Evolutionary conservation across 1,140 invertebrate species (phyloP).

Genomic region (Eurosta solidaginis): DNA sequence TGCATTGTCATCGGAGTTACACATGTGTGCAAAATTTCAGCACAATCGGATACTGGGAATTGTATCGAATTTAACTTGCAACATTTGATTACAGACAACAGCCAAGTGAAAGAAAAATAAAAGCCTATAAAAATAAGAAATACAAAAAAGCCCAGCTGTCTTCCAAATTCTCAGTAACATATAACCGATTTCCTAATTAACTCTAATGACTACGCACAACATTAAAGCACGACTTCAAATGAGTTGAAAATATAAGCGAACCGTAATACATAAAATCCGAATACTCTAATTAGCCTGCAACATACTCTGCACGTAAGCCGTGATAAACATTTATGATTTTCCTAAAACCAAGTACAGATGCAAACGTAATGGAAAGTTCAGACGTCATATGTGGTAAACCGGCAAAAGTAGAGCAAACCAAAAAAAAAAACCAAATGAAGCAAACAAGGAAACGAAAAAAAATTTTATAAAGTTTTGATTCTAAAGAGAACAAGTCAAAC

Average conservation of each 20-base stretch:
- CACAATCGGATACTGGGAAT: too few species aligned
- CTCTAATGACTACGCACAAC: neutral
- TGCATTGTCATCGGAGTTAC: too few species aligned
- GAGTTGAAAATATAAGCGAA: neutral
- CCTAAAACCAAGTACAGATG: neutral
- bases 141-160: too few species aligned
- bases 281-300: constrained; percentile 12
- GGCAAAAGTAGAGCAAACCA: neutral
- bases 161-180: neutral
- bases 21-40: too few species aligned
- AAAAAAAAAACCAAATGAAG: neutral
- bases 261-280: neutral
- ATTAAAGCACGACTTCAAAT: neutral
- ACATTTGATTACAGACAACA: too few species aligned
- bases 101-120: too few species aligned
- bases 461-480: neutral
- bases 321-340: neutral
- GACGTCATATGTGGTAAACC: constrained; percentile 15
- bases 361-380: neutral
- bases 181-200: neutral
- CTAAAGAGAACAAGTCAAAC: neutral
- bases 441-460: neutral
- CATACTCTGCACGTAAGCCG: neutral
- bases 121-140: too few species aligned
- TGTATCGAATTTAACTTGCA: too few species aligned